These are phyloP conservation scores for Drosophila rubida DNA, from an alignment of 2,888 invertebrate species.

Conservation along the genomic window DNA sequence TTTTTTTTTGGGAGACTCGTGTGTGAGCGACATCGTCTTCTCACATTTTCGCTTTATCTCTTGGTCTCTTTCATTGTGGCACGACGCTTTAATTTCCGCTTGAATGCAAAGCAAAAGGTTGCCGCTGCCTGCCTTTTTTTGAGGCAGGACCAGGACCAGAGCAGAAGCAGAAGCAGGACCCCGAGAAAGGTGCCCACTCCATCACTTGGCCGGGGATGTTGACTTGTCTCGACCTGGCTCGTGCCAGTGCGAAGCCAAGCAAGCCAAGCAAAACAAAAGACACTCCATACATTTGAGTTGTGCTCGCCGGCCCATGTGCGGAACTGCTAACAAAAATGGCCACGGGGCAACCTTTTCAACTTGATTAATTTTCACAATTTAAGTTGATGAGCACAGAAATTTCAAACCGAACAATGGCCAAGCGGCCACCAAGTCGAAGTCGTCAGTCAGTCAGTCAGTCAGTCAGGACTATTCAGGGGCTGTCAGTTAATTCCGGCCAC, in stretches of 20 bases:
- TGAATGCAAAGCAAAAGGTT: conserved; percentile 78
- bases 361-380: conserved; percentile 82
- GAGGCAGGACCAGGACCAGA: conserved; percentile 3
- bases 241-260: conserved; percentile 2
- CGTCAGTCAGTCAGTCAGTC: conserved; percentile 24
- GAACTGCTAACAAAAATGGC: conserved; percentile 24
- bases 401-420: conserved; percentile 52
- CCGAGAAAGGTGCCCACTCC: conserved; percentile 41
- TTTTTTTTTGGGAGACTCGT: conserved; percentile 24
- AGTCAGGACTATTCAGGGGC: conserved; percentile 4
- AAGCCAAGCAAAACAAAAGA: conserved; percentile 61
- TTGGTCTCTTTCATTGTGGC: conserved; percentile 25
- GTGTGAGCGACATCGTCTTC: conserved; percentile 34
- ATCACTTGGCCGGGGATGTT: conserved; percentile 61
- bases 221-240: conserved; percentile 63
- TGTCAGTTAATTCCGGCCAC: conserved; percentile 22
- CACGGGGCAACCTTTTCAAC: conserved; percentile 70
- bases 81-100: conserved; percentile 76
- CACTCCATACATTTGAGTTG: conserved; percentile 22
- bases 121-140: conserved; percentile 28
- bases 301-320: conserved; percentile 41
- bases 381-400: conserved; percentile 68
- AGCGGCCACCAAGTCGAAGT: conserved; percentile 22
- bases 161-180: conserved; percentile 2
- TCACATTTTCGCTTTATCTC: conserved; percentile 4